Base-by-base conservation (phyloP, 2,797 vertebrate genomes). In the Tarsius wallacei region DNA sequence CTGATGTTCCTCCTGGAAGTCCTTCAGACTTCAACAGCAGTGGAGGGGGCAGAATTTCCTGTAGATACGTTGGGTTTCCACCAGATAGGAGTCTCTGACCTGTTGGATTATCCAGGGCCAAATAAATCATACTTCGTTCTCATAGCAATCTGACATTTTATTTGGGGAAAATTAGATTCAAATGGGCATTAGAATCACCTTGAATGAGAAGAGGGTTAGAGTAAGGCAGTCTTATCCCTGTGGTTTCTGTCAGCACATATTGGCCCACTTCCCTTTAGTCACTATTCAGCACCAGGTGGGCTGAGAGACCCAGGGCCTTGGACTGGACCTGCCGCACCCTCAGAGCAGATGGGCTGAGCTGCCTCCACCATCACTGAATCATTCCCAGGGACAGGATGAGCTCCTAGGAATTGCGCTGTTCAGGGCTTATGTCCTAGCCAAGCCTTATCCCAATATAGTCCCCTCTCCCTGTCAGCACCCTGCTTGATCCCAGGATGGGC, bases 101-200 rank as follows among this genome's bases (percentile, higher is more conserved):
- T 53, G 33, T 26, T 78, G 57, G n/a, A 74, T 51, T 80, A 61
- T 85, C 71, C 24, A 71, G 42, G 51, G 42, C 47, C 80, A 74
- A 74, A 86, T 88, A 88, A 90, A 59, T 90, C 73, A 22, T 61
- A 16, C 89, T 92, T 36, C 66, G 24, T 92, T 71, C 64, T 96
- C 53, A 47, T 31, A 26, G 22, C 42, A 87, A n/a, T 70, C 61
- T 83, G 66, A 47, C 49, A 33, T 73, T 36, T 42, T 57, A 74
- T 59, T 83, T 4, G 1, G 33, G 33, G 36, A 86, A 90, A 93
- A 64, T 91, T 59, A 53, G 90, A 71, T 80, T 84, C 87, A 22
- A 31, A 8, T 86, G 64, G 53, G 59, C 63, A 14, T 90, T 87
- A 15, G 19, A 76, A 42, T 76, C 61, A 36, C 13, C 16, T 53